Conservation (phyloP, 2,888 invertebrate genomes). For the Hyppa rectilinea region DNA sequence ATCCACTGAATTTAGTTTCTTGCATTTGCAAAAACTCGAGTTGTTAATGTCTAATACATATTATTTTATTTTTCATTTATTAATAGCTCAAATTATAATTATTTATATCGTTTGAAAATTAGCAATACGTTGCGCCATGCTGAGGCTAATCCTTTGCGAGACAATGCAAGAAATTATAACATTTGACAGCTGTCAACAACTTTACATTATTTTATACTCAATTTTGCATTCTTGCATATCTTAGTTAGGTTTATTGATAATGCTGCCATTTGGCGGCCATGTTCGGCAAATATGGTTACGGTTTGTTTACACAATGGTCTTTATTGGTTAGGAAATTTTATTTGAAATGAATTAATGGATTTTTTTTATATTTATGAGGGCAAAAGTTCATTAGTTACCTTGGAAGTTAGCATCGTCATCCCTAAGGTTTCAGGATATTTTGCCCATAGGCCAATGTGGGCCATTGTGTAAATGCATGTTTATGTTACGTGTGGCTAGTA, state of each 20-base stretch:
- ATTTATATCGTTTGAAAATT: slow-evolving; percentile 36
- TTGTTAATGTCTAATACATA: neutral
- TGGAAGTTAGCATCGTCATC: neutral
- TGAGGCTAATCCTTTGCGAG: slow-evolving; percentile 48
- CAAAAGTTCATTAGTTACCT: neutral
- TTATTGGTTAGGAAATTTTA: slow-evolving; percentile 4
- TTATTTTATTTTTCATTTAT: slow-evolving; percentile 20
- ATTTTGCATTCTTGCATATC: slow-evolving; percentile 56
- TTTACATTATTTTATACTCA: slow-evolving; percentile 23
- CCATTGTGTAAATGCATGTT: slow-evolving; percentile 33
- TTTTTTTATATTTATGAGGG: neutral
- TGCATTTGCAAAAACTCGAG: slow-evolving; percentile 10
- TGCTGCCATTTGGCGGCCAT: slow-evolving; percentile 52
- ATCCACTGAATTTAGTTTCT: slow-evolving; percentile 12
- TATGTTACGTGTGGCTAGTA: slow-evolving; percentile 66
- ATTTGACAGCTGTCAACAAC: slow-evolving; percentile 14
- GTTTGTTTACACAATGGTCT: slow-evolving; percentile 21
- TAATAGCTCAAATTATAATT: slow-evolving; percentile 18
- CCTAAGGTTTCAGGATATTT: neutral
- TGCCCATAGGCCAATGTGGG: slow-evolving; percentile 1
- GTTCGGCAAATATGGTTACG: slow-evolving; percentile 49
- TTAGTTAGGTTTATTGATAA: slow-evolving; percentile 53
- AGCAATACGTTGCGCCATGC: slow-evolving; percentile 47
- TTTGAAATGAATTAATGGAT: slow-evolving; percentile 17
- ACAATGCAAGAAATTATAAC: slow-evolving; percentile 37